Percentiles rank a stretch among this genome's conserved stretches.
These are phyloP conservation scores for Artibeus jamaicensis DNA, from an alignment of 2,797 vertebrate species.

Conservation along the genomic window DNA sequence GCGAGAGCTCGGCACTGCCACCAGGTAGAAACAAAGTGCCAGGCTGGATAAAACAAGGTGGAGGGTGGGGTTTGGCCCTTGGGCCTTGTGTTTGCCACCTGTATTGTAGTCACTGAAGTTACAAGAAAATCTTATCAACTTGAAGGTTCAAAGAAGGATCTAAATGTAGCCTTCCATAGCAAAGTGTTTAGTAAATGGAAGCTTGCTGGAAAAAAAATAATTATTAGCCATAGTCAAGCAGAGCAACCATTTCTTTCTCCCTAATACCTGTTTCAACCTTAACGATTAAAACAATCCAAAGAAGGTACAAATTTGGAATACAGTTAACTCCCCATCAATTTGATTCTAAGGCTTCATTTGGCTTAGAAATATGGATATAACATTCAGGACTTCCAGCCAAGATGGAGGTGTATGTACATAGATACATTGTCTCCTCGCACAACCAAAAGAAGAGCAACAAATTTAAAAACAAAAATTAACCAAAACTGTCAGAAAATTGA, in stretches of 20 bases:
- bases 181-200: constrained; percentile 5
- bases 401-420: too few species aligned
- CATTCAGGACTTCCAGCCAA: too few species aligned
- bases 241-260: background rate
- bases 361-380: constrained; percentile 3
- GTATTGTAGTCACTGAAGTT: background rate
- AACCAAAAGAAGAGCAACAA: too few species aligned
- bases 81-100: too few species aligned
- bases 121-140: background rate
- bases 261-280: background rate
- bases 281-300: background rate
- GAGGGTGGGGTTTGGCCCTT: too few species aligned
- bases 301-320: constrained; percentile 10
- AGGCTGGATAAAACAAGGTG: too few species aligned
- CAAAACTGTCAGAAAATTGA: too few species aligned
- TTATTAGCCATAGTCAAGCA: background rate
- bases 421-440: too few species aligned
- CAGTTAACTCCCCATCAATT: background rate
- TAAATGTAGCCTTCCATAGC: background rate
- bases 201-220: background rate
- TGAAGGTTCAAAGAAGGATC: constrained; percentile 4
- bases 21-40: too few species aligned
- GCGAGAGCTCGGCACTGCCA: too few species aligned
- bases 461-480: too few species aligned
- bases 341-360: background rate